Conservation (phyloP, 2,113 vertebrate genomes). For the Protobothrops flavoviridis region DNA sequence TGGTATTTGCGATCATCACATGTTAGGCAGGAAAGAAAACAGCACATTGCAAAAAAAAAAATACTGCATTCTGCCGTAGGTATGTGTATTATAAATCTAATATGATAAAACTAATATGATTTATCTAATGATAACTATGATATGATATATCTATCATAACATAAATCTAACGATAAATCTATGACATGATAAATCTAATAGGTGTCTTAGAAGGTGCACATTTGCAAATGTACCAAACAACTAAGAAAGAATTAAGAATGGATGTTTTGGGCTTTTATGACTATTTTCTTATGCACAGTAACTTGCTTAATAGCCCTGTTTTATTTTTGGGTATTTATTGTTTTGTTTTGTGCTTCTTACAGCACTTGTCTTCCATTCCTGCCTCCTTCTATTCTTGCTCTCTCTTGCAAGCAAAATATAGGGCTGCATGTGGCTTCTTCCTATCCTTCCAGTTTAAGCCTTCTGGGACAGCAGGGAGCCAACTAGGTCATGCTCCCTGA, state of each 20-base stretch:
- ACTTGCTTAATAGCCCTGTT: neutral
- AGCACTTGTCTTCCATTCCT: neutral
- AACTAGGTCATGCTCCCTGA: neutral
- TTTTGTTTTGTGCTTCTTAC: neutral
- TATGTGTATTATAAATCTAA: neutral
- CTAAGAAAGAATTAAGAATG: neutral
- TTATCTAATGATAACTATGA: too few relatives aligned
- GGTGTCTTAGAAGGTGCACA: neutral
- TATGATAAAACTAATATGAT: neutral
- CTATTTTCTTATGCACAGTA: neutral
- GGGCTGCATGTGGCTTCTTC: neutral
- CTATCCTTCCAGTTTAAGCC: neutral
- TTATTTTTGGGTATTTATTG: neutral
- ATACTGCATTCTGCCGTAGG: neutral
- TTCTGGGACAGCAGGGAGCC: slow-evolving; percentile 4
- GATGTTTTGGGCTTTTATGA: neutral
- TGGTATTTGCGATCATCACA: neutral
- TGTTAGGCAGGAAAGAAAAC: neutral
- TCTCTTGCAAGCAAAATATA: neutral
- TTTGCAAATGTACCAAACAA: neutral
- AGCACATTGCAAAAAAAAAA: neutral
- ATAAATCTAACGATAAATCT: too few relatives aligned
- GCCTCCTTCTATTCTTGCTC: neutral
- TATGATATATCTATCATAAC: too few relatives aligned
- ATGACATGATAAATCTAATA: neutral